Evolutionary conservation across 2,888 invertebrate species (phyloP), one percentile per base, ranked within the genome.

Genomic region (Tetragonisca angustula): DNA sequence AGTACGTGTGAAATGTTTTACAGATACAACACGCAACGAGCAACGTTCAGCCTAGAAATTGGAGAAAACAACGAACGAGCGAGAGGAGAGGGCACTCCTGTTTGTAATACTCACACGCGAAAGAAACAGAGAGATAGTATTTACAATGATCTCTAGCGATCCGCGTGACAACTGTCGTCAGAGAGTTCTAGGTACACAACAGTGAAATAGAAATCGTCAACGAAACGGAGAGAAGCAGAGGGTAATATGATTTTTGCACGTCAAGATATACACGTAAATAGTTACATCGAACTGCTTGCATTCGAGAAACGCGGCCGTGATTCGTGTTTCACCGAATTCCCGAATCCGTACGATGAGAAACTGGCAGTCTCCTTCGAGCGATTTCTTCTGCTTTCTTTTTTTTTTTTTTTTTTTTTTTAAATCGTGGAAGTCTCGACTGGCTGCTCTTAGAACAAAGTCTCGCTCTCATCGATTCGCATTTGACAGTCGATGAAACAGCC

Each of bases 31-130:
- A 84, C 84, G 82, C 76, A 84, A 88, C 82, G 84, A 88, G 73
- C 72, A 90, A 83, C 86, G 84, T 80, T 90, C 77, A 87, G 79
- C 79, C 87, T 79, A 81, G 50, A 76, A 21, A 88, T 2, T 86
- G 65, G 65, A 49, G n/a, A 87, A 86, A 83, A 82, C 67, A 84
- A 90, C 56, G 27, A 54, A 54, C 69, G 67, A 86, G 83, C 75
- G 84, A 78, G 78, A 83, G 62, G 78, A 62, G 52, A 32, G 21
- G 17, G 50, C 32, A 2, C 17, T 76, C 17, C 27, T 5, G 56
- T 9, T 50, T 43, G 32, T 74, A 83, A 79, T 82, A 76, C 72
- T 54, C 61, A 71, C 81, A 59, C 71, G 79, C 68, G 49, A 64
- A 67, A 17, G 27, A 62, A 61, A 69, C 52, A 67, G 27, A 69